Evolutionary conservation across 2,797 vertebrate genomes (phyloP).

Genomic region (Clarias platycephalus): DNA sequence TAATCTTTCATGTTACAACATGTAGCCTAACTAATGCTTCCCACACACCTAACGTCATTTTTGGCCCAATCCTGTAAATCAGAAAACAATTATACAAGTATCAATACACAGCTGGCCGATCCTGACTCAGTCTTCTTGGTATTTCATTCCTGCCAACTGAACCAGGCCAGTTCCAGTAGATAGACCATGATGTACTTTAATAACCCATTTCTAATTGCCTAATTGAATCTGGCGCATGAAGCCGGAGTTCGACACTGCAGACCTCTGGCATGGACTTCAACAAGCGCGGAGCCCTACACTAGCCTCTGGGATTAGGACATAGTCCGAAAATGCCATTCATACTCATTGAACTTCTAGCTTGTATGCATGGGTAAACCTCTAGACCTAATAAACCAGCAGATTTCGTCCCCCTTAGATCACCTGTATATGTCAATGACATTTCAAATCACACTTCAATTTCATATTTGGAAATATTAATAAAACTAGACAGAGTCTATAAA

Average conservation of each 20-base stretch:
- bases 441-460: not conserved
- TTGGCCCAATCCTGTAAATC: not conserved
- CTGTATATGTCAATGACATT: not conserved
- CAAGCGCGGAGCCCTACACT: conserved; percentile 6
- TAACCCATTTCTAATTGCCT: conserved; percentile 40
- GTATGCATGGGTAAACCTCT: not conserved
- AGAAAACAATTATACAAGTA: not conserved
- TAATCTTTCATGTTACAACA: not conserved
- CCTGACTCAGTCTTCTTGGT: not conserved
- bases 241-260: conserved; percentile 25
- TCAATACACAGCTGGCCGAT: not conserved
- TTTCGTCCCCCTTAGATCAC: not conserved
- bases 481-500: conserved; percentile 13
- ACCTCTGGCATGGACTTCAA: conserved; percentile 33
- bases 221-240: conserved; percentile 16
- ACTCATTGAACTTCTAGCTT: conserved; percentile 9
- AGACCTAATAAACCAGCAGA: conserved; percentile 9
- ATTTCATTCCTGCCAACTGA: not conserved
- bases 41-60: not conserved
- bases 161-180: conserved; percentile 13
- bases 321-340: not conserved
- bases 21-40: not conserved
- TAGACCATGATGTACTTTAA: conserved; percentile 33
- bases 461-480: not conserved
- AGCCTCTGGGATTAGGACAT: not conserved